Evolutionary conservation across 2,113 vertebrate genomes (phyloP), one percentile per base, ranked within the genome.

Genomic region (Smithornis capensis): DNA sequence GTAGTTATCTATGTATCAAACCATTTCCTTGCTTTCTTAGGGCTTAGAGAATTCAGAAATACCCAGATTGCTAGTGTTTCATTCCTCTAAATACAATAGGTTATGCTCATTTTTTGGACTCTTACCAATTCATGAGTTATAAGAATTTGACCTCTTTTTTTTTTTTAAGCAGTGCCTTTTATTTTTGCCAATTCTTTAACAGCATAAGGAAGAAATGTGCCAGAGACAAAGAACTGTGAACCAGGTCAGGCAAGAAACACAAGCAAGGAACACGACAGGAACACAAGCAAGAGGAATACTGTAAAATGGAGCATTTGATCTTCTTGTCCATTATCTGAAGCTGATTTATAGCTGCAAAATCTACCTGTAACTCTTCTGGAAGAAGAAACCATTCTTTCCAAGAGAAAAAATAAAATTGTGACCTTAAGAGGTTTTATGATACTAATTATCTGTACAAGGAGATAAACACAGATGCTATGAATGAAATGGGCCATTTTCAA

Each of bases 121-220:
- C 25, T 53, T 53, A 50, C 1, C 0, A 1, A 55, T 35, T 82
- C 2, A 44, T 10, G 12, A 55, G 14, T 35, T 78, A 59, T 0
- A 63, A 12, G 8, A 82, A 47, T 57, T 65, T 81, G 18, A 33
- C 12, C 4, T 33, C 13, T 12, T 52, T 28, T 71, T 56, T 71
- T 56, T 88, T 37, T 33, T 13, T 27, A 64, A 89, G 24, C 19
- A n/a, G 2, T 22, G 7, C 23, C 6, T 49, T 45, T 59, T 50
- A 25, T 9, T 31, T 67, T 81, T 71, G 19, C 19, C 23, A 23
- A 13, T 75, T 81, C 33, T 50, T 67, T n/a, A 84, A 47, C 6
- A 67, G 35, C 1, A 0, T 35, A 40, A 49, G 16, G 18, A 86
- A 86, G 28, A 83, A 65, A 9, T 4, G 2, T 59, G 75, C 14